phyloP scores from a whole-genome alignment of 2,113 vertebrate species.

The Narcine bancroftii region DNA sequence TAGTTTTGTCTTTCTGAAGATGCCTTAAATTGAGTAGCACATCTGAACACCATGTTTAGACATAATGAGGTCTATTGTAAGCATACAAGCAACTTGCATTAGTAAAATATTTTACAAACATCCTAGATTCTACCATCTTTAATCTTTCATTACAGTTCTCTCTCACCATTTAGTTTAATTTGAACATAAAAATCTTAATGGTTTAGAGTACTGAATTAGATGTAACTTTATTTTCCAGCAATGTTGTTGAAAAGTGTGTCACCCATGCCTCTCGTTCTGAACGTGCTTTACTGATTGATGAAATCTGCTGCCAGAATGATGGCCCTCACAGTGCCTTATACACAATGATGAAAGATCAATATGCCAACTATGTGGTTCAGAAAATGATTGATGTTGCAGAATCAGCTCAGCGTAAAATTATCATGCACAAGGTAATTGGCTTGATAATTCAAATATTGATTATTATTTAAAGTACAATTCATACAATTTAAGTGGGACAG shows the following conservation, averaged over 20 bases:
- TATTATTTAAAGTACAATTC: neutral
- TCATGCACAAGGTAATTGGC: constrained; percentile 87
- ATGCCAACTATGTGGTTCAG: constrained; percentile 96
- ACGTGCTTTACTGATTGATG: constrained; percentile 87
- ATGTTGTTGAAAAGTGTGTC: constrained; percentile 95
- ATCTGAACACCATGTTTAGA: neutral
- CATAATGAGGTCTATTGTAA: neutral
- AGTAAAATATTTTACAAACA: neutral
- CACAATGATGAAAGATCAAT: constrained; percentile 99
- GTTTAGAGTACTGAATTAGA: neutral
- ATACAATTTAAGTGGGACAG: neutral
- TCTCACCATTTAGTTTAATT: neutral
- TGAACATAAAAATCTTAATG: neutral
- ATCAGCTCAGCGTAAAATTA: constrained; percentile 91
- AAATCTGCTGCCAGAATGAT: constrained; percentile 95
- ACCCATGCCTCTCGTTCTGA: constrained; percentile 92
- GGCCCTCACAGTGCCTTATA: constrained; percentile 98
- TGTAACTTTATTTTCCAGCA: constrained; percentile 56
- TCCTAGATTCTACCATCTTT: neutral
- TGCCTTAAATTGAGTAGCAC: neutral
- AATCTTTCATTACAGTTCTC: neutral
- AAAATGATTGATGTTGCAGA: constrained; percentile 99
- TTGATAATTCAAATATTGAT: neutral
- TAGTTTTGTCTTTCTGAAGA: neutral
- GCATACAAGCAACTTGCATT: neutral